Conservation (phyloP, 2,113 vertebrate genomes). For the Galemys pyrenaicus region DNA sequence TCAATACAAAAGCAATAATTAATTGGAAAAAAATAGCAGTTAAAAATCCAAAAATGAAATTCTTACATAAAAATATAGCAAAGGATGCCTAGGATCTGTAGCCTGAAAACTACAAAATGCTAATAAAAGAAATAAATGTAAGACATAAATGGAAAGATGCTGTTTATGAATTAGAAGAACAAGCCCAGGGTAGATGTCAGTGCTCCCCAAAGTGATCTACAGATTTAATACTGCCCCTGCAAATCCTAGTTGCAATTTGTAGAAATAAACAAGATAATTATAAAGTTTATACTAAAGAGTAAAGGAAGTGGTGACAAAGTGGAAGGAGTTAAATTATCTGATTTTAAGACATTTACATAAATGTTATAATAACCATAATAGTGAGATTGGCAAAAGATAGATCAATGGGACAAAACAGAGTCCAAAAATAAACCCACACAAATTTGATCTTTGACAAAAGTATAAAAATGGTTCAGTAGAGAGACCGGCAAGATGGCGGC, state of each 20-base stretch:
- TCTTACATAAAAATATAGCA: not conserved
- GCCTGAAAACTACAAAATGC: not conserved
- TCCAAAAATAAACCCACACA: not conserved
- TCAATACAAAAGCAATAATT: not conserved
- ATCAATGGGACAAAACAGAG: not conserved
- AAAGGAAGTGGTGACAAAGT: not conserved
- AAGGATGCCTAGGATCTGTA: not conserved
- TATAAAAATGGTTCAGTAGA: too few relatives aligned
- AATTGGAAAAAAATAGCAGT: not conserved
- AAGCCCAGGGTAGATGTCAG: not conserved
- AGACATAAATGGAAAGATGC: not conserved
- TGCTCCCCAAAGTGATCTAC: not conserved
- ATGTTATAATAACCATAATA: not conserved
- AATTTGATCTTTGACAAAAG: not conserved
- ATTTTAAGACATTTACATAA: not conserved
- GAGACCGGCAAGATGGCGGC: too few relatives aligned
- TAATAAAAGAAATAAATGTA: not conserved
- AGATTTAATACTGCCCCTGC: not conserved
- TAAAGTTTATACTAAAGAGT: conserved; percentile 10
- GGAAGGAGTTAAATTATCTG: not conserved
- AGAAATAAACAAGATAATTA: not conserved
- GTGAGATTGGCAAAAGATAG: not conserved
- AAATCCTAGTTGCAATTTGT: conserved; percentile 14
- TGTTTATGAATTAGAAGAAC: not conserved
- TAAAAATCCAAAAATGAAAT: not conserved